Base-by-base conservation (phyloP, 2,113 vertebrate species). In the Regulus satrapa region DNA sequence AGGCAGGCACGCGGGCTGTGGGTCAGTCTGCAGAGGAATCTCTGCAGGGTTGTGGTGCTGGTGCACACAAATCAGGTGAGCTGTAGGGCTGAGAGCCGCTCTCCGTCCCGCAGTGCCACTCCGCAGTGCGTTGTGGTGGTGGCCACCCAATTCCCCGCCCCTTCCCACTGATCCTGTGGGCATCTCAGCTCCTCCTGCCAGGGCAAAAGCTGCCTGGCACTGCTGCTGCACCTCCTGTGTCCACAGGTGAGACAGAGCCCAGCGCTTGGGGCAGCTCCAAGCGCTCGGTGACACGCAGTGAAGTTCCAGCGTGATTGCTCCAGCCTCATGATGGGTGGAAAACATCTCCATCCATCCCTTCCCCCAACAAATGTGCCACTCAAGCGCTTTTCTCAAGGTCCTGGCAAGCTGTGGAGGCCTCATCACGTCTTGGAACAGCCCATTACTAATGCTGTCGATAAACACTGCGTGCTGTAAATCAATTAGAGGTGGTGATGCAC, bases 281-380 rank as follows among this genome's bases (percentile, higher is more conserved):
- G 19, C 0, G 0, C 61, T 28, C 1, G 0, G 0, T 15, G 26
- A 20, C 19, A 23, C 38, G 3, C 34, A 5, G n/a, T 0, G 21
- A 24, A 19, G 24, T 18, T 56, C 28, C 63, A 12, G 28, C 3
- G 46, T 13, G 40, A 59, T 20, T 9, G 54, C n/a, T 56, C 32
- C 63, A 36, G 77, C 3, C 0, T 26, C 1, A 0, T 0, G 0
- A 34, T 1, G 28, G 25, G 69, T 45, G 45, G 43, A 67, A 56
- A 83, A 32, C 38, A 18, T 68, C 49, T 55, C 40, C 48, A 55
- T 54, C 51, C 9, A 9, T 31, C 34, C 48, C 21, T 26, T 29
- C 41, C 31, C 46, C 3, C 54, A 21, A 7, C 10, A 41, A 28
- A 74, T 23, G 5, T 2, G 29, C 77, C 45, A 29, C 32, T 18